Evolutionary conservation across 2,888 invertebrate species (phyloP), one percentile per base, ranked within the genome.

Genomic region (Chydorus sphaericus): DNA sequence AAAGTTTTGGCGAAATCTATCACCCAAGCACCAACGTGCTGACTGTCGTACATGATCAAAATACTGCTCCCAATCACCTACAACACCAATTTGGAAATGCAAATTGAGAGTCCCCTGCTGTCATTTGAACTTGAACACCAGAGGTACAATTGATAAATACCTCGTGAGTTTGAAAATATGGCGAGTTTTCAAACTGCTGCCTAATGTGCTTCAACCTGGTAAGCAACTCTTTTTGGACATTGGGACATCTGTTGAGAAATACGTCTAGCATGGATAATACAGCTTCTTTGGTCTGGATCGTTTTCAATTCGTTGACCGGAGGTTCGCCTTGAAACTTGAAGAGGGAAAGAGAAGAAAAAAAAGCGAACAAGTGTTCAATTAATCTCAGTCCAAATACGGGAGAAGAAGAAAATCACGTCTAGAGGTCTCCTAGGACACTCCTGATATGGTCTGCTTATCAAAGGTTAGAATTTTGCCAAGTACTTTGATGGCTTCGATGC

Each of bases 1-100:
- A 84, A 77, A 0, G 92, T 91, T 69, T 97, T 97, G 50, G 93
- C 94, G 68, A 97, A 97, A 69, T 97, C 97, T 60, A 97, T 97
- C 62, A 97, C 75, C 96, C 96, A 97, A 7, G 85, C 90, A 26
- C 92, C 92, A 33, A 86, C 85, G 64, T 83, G 83, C 59, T 80
- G 78, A 58, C 85, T 80, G 68, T 97, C 96, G 68, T 91, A 91
- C 59, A 96, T 85, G 64, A 97, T 83, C 65, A 97, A 84, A 62
- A 96, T 80, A 70, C 92, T 92, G 71, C 92, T 92, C 33, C 91
- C 90, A 65, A 92, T 83, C 58, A 94, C 72, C 79, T 79, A 66
- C 58, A 64, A n/a, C 8, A 33, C 36, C 36, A 14, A 14, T 33
- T 33, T 10, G 14, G 36, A 33, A 33, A 10, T 48, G 18, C 23